Percentiles rank a stretch among this genome's conserved stretches.
Conservation (phyloP, 2,888 invertebrate genomes). For the Metopia argyrocephala region DNA sequence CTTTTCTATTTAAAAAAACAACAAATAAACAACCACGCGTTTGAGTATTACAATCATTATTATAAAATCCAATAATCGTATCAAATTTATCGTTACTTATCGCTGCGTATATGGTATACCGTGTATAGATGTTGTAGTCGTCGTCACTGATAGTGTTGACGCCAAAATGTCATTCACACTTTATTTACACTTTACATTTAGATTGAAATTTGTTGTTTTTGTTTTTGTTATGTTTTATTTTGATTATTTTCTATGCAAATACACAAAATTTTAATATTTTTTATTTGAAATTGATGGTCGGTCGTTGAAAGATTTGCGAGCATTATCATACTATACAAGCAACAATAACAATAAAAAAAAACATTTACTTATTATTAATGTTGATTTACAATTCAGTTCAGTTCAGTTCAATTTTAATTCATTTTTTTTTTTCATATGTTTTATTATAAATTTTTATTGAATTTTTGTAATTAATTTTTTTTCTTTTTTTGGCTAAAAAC, state of each 20-base stretch:
- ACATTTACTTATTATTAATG: too few species aligned
- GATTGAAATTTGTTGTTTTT: slow-evolving; percentile 5
- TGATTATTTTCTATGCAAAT: background rate
- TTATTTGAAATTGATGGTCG: too few species aligned
- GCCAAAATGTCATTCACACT: slow-evolving; percentile 59
- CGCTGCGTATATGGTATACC: background rate
- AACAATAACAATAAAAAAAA: background rate
- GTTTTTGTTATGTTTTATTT: slow-evolving; percentile 21
- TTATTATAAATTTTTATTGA: too few species aligned
- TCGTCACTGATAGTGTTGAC: slow-evolving; percentile 29
- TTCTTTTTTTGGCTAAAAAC: too few species aligned
- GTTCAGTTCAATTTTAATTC: background rate
- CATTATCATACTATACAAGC: background rate
- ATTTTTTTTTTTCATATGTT: too few species aligned
- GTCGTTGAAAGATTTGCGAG: background rate
- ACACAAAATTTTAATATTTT: too few species aligned
- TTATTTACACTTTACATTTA: slow-evolving; percentile 40
- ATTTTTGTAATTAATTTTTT: too few species aligned
- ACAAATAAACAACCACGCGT: slow-evolving; percentile 30
- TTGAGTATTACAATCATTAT: slow-evolving; percentile 38
- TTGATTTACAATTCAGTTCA: background rate
- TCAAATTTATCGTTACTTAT: slow-evolving; percentile 38
- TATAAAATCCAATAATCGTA: slow-evolving; percentile 36
- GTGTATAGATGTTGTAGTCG: background rate
- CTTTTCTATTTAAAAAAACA: background rate